A percentile compares a stretch with the other conserved stretches of the same genome.
Conservation (phyloP, 2,113 vertebrate genomes). For the Meleagris gallopavo region DNA sequence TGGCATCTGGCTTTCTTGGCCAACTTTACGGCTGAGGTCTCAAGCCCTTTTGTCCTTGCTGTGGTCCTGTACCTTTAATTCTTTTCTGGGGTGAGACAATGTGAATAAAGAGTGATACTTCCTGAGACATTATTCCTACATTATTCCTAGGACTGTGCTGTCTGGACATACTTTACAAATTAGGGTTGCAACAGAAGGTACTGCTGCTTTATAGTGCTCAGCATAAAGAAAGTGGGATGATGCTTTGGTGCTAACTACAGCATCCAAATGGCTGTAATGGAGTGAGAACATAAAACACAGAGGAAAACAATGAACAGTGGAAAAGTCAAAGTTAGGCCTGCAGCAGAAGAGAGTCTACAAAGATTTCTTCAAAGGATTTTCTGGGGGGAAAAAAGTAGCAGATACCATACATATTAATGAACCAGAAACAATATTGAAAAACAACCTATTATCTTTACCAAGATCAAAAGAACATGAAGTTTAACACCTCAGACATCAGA, state of each 20-base stretch:
- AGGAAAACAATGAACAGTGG: slow-evolving; percentile 34
- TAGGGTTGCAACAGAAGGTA: neutral
- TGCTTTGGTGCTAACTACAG: neutral
- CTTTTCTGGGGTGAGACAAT: neutral
- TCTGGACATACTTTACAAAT: neutral
- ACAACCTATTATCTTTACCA: slow-evolving; percentile 70
- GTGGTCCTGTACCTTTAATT: fast-evolving
- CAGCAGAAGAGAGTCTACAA: slow-evolving; percentile 62
- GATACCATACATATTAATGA: slow-evolving; percentile 76
- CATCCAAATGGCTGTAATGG: neutral
- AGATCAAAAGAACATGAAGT: slow-evolving; percentile 74
- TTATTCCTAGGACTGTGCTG: neutral
- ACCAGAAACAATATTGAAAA: slow-evolving; percentile 73
- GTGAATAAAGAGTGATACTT: neutral
- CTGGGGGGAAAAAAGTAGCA: neutral
- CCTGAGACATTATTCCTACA: neutral
- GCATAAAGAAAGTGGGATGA: neutral
- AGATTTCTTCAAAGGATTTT: slow-evolving; percentile 73
- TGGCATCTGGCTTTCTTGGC: neutral
- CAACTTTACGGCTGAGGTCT: neutral
- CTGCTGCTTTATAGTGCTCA: neutral
- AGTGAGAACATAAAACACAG: slow-evolving; percentile 4
- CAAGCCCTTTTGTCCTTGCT: neutral
- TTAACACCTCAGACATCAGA: slow-evolving; percentile 70
- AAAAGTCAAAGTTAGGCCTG: slow-evolving; percentile 69